Evolutionary conservation across 2,888 invertebrate species (phyloP), one percentile per base, ranked within the genome.

Genomic region (Autographa gamma): DNA sequence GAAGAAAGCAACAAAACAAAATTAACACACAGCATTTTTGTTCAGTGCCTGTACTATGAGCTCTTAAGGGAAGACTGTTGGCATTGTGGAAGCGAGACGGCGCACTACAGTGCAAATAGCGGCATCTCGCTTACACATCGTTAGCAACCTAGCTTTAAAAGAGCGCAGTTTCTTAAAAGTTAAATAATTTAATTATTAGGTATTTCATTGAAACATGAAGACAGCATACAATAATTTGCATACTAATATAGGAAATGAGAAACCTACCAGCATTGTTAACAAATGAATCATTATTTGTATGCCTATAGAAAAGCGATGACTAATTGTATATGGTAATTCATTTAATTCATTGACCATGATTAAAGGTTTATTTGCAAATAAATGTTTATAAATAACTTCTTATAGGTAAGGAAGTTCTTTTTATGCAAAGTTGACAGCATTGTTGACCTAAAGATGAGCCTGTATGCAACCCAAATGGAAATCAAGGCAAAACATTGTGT

Each of bases 171-270:
- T 48, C 3, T 16, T 16, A 14, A 16, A 16, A 48, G 6, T n/a
- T 16, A 7, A 16, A 48, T 48, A 6, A n/a, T 14, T 16, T 48
- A 48, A 18, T 18, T 18, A 52, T 4, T 11, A 54, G 54, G 5
- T 19, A 54, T 56, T 54, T 25, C 54, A 56, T 56, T 25, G 54
- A 56, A 25, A 56, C 54, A 56, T 14, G 54, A 56, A 13, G 54
- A 19, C 18, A 18, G 52, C 9, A 5, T 4, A 19, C 13, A 19
- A 54, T n/a, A 2, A 18, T 3, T 19, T 19, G 9, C 11, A 54
- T 56, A 25, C 13, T 13, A 56, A 25, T 56, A 25, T 56, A 56
- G 54, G 54, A 25, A 56, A 56, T 56, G 9, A 3, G 19, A 56
- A 2, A 56, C 54, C 8, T n/a, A 48, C 13, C 13, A 13, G 4